Evolutionary conservation across 1,140 invertebrate species (phyloP).

Genomic region (Monomorium pharaonis): DNA sequence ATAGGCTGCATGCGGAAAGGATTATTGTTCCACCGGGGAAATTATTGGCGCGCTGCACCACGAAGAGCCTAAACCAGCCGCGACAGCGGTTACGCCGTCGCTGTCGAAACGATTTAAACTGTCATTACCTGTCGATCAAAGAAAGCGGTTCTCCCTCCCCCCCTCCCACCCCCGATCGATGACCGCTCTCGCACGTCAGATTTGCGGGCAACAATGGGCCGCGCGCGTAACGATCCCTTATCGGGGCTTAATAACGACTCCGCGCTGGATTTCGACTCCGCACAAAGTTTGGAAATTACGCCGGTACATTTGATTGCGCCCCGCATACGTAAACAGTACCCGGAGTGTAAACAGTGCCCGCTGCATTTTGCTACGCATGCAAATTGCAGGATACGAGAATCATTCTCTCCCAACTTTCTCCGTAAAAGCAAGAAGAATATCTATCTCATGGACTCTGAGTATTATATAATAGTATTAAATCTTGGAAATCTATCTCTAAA

Average conservation of each 20-base stretch:
- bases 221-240: constrained; percentile 68
- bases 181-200: constrained; percentile 81
- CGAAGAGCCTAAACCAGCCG: constrained; percentile 62
- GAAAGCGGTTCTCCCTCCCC: constrained; percentile 60
- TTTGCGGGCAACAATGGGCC: constrained; percentile 79
- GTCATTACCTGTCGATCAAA: constrained; percentile 82
- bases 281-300: constrained; percentile 66
- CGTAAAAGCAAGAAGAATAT: background rate
- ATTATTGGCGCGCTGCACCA: constrained; percentile 62
- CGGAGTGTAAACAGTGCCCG: constrained; percentile 7
- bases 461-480: too few species aligned
- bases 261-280: constrained; percentile 60
- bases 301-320: constrained; percentile 40
- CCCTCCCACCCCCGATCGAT: constrained; percentile 71
- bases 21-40: constrained; percentile 69
- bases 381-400: constrained; percentile 32
- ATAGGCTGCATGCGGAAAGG: constrained; percentile 79
- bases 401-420: background rate
- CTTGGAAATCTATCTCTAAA: constrained; percentile 3
- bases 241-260: constrained; percentile 81
- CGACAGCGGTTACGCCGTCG: constrained; percentile 66
- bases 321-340: constrained; percentile 30
- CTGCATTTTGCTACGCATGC: constrained; percentile 9
- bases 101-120: constrained; percentile 76
- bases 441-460: background rate